Conservation (phyloP, 2,113 vertebrate species). For the Aptenodytes patagonicus region DNA sequence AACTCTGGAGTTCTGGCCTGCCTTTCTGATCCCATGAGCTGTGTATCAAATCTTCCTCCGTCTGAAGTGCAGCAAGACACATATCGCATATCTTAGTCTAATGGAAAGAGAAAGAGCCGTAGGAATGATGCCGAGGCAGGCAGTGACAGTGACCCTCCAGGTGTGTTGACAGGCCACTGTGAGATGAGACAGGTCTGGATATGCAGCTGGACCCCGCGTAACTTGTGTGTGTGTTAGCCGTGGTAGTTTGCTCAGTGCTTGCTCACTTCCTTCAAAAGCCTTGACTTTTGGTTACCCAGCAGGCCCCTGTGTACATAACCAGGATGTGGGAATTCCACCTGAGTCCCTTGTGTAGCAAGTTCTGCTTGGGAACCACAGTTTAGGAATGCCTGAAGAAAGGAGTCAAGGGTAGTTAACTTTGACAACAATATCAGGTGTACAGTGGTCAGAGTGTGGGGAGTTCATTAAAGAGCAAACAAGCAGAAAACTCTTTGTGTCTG, state of each 20-base stretch:
- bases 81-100: accelerated
- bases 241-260: background rate
- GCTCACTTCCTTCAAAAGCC: background rate
- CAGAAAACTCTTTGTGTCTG: background rate
- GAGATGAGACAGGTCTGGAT: background rate
- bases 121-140: background rate
- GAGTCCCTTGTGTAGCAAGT: background rate
- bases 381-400: background rate
- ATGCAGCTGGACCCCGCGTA: background rate
- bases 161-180: background rate
- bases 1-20: background rate
- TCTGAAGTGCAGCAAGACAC: background rate
- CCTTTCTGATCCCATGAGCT: background rate
- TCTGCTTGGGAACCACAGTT: background rate
- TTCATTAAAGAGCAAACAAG: constrained; percentile 19
- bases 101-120: background rate
- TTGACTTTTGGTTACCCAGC: background rate
- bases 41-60: background rate
- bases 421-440: background rate
- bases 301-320: background rate
- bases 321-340: background rate
- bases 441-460: background rate
- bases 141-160: background rate
- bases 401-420: background rate
- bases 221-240: background rate